phyloP scores from a whole-genome alignment of 2,797 vertebrate species.

The Clarias platycephalus region DNA sequence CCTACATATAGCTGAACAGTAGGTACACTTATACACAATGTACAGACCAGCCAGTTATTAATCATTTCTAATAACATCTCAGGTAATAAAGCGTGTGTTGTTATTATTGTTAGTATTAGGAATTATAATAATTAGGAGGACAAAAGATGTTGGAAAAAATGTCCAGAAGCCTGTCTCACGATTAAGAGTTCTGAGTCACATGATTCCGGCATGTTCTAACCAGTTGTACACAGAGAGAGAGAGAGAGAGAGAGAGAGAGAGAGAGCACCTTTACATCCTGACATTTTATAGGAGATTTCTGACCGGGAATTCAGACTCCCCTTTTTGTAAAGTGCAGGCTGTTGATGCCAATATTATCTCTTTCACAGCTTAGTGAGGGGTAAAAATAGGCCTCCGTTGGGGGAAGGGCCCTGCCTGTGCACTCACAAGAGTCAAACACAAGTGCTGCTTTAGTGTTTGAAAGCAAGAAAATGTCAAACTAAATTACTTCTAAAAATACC shows the following conservation, averaged over 20 bases:
- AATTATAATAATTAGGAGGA: background rate
- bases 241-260: background rate
- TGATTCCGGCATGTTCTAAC: background rate
- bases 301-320: background rate
- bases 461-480: background rate
- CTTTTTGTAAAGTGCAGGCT: conserved; percentile 43
- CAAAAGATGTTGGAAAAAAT: background rate
- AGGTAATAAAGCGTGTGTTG: background rate
- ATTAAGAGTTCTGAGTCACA: background rate
- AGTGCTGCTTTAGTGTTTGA: background rate
- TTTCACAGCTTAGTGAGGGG: conserved; percentile 46
- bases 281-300: conserved; percentile 8
- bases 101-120: background rate
- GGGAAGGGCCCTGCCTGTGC: conserved; percentile 39
- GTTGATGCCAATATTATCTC: conserved; percentile 51
- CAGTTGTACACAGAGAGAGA: background rate
- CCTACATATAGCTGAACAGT: background rate
- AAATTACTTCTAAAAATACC: background rate
- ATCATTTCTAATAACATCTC: background rate
- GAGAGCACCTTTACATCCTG: background rate
- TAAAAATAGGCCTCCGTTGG: conserved; percentile 55
- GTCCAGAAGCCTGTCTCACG: background rate
- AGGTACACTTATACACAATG: background rate
- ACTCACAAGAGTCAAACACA: conserved; percentile 4
- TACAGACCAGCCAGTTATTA: background rate